Evolutionary conservation across 2,888 invertebrate genomes (phyloP).

Genomic region (Rhagophthalmus giganteus): DNA sequence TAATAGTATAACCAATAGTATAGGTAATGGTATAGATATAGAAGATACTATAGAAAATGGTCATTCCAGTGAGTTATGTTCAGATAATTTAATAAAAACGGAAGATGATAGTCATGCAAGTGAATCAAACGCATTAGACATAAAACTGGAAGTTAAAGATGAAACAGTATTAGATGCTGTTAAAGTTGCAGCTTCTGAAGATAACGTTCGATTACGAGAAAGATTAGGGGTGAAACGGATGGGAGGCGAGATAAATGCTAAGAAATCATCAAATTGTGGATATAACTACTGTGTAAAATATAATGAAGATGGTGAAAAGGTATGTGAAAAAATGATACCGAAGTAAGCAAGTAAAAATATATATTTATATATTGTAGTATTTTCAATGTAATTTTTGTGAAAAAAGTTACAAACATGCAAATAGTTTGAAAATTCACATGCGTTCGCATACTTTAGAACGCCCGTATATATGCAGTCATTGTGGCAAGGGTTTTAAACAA

Average conservation of each 20-base stretch:
- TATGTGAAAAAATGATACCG: too few species aligned
- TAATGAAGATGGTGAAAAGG: constrained; percentile 32
- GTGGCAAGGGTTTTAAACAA: constrained; percentile 48
- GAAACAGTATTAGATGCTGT: constrained; percentile 11
- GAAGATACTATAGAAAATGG: background rate
- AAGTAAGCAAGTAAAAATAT: too few species aligned
- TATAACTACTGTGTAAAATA: constrained; percentile 18
- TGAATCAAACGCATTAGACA: too few species aligned
- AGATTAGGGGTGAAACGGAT: constrained; percentile 22
- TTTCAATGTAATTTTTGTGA: constrained; percentile 35
- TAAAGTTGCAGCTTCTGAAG: constrained; percentile 26
- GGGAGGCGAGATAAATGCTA: constrained; percentile 2
- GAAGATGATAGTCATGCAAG: too few species aligned
- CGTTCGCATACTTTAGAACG: constrained; percentile 48
- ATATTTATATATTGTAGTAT: too few species aligned
- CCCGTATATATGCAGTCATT: constrained; percentile 47
- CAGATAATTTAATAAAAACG: constrained; percentile 4
- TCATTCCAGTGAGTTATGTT: background rate
- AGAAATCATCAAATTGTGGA: too few species aligned
- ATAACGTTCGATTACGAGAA: constrained; percentile 24
- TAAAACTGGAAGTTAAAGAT: constrained; percentile 22
- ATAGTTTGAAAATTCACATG: constrained; percentile 47
- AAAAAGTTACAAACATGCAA: constrained; percentile 37
- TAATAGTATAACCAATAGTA: too few species aligned
- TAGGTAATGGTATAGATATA: background rate